Base-by-base conservation (phyloP, 2,113 vertebrate genomes). In the Dolichallabes microphthalmus region DNA sequence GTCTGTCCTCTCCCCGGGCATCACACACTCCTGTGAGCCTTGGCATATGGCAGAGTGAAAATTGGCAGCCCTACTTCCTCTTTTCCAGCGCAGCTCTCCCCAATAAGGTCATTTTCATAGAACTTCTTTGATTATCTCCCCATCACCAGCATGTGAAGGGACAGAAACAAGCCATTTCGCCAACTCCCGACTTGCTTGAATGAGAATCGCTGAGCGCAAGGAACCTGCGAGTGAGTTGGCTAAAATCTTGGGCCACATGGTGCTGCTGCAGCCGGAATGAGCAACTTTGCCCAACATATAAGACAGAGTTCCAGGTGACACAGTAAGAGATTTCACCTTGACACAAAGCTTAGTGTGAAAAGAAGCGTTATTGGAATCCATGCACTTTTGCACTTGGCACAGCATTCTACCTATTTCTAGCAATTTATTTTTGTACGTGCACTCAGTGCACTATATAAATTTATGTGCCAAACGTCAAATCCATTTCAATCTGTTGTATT, bases 41-140 rank as follows among this genome's bases (percentile, higher is more conserved):
- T 87, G 91, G 90, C 93, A 94, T 93, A 94, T 93, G 92, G 92
- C 90, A 82, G 83, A 74, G 88, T 88, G 90, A 92, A 90, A 93
- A 93, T 93, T 97, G 95, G 95, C 96, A 95, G 66, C 17, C 80
- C 88, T 80, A 89, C 92, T 96, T 96, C 95, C 95, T 94, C 71
- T 92, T 93, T 71, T 89, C 85, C 90, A 84, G 78, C 77, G 88
- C 86, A 73, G 71, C 71, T 90, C 85, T 82, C 27, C 77, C 1
- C 86, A 55, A 86, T 89, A 92, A 89, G 91, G 90, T 90, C 89
- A 86, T 88, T 91, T 87, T 89, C 85, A 79, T 13, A 86, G 79
- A 86, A 87, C 83, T 83, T 74, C 91, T 85, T 88, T 55, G 17
- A 86, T 81, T 76, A 82, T 64, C n/a, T 11, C 83, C 84, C 80